Base-by-base conservation (phyloP, 2,888 invertebrate species). In the Callimorpha dominula region DNA sequence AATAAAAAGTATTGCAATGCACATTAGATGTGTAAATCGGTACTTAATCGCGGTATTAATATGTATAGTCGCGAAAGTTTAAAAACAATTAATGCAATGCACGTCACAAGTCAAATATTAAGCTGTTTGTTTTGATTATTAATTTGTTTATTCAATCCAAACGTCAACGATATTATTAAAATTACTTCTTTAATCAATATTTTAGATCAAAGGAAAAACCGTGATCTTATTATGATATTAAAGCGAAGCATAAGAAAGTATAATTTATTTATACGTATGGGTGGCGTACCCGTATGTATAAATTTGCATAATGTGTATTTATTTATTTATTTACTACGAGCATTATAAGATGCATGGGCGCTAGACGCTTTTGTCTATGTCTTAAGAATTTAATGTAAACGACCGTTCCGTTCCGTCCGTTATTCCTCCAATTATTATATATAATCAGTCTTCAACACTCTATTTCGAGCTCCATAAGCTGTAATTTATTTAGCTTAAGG, bases 281-380 rank as follows among this genome's bases (percentile, higher is more conserved):
- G 68, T 70, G 67, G 57, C 70, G 71, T 73, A 68, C 6, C 52
- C 72, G 67, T 69, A 74, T 2, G 31, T 31, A 54, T 52, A 64
- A 60, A 82, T 82, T 82, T 78, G 71, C 74, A 80, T 81, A 76
- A 69, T 80, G 54, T 54, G 68, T 68, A 67, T 79, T 77, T 74
- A 66, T 75, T 77, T 74, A 66, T 75, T 74, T 74, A 71, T 49
- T 8, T 50, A 60, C 65, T 49, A 57, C 66, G 42, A 14, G 60
- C 43, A 65, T 71, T 60, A 71, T 66, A 31, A 66, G 52, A 31
- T 73, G 50, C 14, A 65, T 31, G n/a, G 60, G 31, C 20, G 66
- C 66, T 73, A 63, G 66, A 70, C 54, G 49, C 57, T 60, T 42
- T 70, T 77, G 62, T 65, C 64, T 73, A 64, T 12, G 17, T 62